These are phyloP conservation scores for Drosophila demipolita DNA, from an alignment of 2,888 invertebrate genomes.

Conservation along the genomic window DNA sequence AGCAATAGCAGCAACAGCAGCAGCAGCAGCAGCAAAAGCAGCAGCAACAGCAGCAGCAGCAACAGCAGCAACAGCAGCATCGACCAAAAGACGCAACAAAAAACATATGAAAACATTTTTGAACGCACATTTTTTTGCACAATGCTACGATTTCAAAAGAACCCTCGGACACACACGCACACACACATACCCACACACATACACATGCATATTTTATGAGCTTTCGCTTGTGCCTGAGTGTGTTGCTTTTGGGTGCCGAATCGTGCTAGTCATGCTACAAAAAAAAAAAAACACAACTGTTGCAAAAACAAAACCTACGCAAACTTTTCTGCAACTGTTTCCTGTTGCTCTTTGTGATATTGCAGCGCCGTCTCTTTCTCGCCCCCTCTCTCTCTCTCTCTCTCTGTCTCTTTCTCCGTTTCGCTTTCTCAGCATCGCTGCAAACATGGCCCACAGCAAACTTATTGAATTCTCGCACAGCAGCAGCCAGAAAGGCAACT, in stretches of 20 bases:
- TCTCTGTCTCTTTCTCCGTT: not conserved
- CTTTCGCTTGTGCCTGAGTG: conserved; percentile 31
- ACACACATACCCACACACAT: not conserved
- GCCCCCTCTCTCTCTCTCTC: not conserved
- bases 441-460: conserved; percentile 56
- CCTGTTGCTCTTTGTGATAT: conserved; percentile 51
- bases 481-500: conserved; percentile 69
- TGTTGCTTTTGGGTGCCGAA: conserved; percentile 43
- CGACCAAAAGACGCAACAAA: conserved; percentile 22
- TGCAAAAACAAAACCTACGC: conserved; percentile 38
- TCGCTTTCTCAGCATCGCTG: conserved; percentile 17
- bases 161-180: conserved; percentile 13
- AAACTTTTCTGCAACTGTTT: conserved; percentile 55
- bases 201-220: conserved; percentile 54
- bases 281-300: conserved; percentile 9
- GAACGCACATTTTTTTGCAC: conserved; percentile 52
- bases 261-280: conserved; percentile 60
- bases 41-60: conserved; percentile 1
- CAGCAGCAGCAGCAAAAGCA: conserved; percentile 3
- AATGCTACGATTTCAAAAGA: conserved; percentile 57
- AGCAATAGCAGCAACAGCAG: not conserved
- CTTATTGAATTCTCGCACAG: conserved; percentile 71
- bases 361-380: conserved; percentile 24
- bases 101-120: conserved; percentile 40
- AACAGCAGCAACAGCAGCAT: conserved; percentile 5